phyloP scores from a whole-genome alignment of 2,888 invertebrate genomes.

The Phortica okadai region DNA sequence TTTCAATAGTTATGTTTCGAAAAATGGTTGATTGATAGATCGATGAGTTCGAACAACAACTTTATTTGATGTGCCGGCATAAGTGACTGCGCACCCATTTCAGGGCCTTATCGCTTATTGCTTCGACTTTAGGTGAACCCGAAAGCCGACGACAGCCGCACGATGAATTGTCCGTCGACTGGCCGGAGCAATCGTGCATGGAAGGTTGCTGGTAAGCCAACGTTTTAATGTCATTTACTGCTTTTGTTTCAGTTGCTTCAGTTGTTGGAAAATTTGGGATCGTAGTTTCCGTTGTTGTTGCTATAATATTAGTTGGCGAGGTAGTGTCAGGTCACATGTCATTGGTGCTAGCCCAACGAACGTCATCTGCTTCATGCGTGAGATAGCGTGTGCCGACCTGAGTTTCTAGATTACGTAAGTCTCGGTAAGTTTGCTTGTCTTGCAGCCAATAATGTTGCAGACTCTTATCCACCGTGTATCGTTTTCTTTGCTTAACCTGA shows the following conservation, averaged over 20 bases:
- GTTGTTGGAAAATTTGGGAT: neutral
- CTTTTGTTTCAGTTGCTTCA: neutral
- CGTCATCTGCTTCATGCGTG: slow-evolving; percentile 95
- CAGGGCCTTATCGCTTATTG: slow-evolving; percentile 75
- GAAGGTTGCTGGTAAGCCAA: slow-evolving; percentile 10
- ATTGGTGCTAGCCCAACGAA: slow-evolving; percentile 83
- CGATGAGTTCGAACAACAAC: slow-evolving; percentile 4
- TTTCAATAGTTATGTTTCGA: neutral
- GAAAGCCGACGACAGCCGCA: slow-evolving; percentile 71
- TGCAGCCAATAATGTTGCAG: slow-evolving; percentile 97
- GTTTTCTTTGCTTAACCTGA: slow-evolving; percentile 96
- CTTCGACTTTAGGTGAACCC: slow-evolving; percentile 74
- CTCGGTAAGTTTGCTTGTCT: slow-evolving; percentile 96
- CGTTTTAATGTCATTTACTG: neutral
- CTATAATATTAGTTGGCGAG: slow-evolving; percentile 63
- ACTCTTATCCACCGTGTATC: slow-evolving; percentile 97
- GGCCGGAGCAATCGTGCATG: slow-evolving; percentile 46
- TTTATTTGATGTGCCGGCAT: slow-evolving; percentile 74
- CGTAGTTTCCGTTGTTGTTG: neutral
- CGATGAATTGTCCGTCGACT: slow-evolving; percentile 51
- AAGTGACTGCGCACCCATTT: slow-evolving; percentile 76
- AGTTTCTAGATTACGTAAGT: slow-evolving; percentile 86
- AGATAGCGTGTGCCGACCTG: slow-evolving; percentile 88
- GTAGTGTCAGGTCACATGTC: slow-evolving; percentile 75
- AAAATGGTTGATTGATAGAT: neutral